phyloP scores from a whole-genome alignment of 2,113 vertebrate genomes.

The Saiga tatarica region DNA sequence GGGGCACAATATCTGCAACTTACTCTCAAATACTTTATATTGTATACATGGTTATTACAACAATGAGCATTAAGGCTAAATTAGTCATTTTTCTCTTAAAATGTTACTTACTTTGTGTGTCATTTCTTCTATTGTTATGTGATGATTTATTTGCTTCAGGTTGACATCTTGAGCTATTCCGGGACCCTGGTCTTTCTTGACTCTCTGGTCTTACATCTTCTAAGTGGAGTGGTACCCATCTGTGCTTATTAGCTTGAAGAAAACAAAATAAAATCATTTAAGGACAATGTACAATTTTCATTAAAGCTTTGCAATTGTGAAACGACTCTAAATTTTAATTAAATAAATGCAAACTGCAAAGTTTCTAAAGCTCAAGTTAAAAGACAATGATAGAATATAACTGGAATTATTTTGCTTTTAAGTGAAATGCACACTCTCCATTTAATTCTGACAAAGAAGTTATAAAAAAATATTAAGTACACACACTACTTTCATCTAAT shows the following conservation, averaged over 20 bases:
- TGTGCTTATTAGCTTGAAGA: constrained; percentile 91
- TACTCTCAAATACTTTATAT: neutral
- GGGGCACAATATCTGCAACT: neutral
- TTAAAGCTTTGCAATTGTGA: neutral
- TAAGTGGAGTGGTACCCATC: constrained; percentile 92
- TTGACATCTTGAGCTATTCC: constrained; percentile 79
- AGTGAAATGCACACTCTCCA: neutral
- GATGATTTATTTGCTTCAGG: constrained; percentile 83
- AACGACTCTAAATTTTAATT: constrained; percentile 10
- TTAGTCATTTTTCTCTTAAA: neutral
- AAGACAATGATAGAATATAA: neutral
- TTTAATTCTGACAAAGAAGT: neutral
- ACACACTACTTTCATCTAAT: neutral
- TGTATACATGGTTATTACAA: neutral
- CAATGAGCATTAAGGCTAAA: neutral
- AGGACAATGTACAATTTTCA: constrained; percentile 29
- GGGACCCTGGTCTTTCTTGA: constrained; percentile 82
- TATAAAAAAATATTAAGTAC: neutral
- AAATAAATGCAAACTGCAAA: neutral
- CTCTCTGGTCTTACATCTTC: constrained; percentile 86
- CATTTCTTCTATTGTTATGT: constrained; percentile 85
- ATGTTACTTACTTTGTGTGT: constrained; percentile 88
- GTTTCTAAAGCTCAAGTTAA: constrained; percentile 22
- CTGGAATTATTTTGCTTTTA: neutral
- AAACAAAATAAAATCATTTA: constrained; percentile 57